Percentiles rank a stretch among this genome's conserved stretches.
These are phyloP conservation scores for Scolopax rusticola DNA, from an alignment of 2,797 vertebrate genomes.

Conservation along the genomic window DNA sequence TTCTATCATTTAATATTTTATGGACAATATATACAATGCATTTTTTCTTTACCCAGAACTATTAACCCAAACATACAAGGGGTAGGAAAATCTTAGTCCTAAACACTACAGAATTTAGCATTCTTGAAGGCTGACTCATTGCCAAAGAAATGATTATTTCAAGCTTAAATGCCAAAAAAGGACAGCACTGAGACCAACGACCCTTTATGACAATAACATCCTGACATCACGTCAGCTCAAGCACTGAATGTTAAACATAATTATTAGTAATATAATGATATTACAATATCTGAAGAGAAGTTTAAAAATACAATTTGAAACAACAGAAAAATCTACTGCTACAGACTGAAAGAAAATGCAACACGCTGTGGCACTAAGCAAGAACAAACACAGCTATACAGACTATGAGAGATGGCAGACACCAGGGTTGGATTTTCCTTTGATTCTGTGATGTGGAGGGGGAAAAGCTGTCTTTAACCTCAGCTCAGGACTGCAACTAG, in stretches of 20 bases:
- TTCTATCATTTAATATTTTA: slow-evolving; percentile 51
- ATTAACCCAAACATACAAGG: slow-evolving; percentile 16
- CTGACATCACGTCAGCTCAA: not conserved
- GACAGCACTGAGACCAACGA: slow-evolving; percentile 28
- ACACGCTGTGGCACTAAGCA: not conserved
- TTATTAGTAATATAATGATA: not conserved
- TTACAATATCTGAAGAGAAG: not conserved
- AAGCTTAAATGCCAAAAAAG: slow-evolving; percentile 44
- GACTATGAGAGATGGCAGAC: not conserved
- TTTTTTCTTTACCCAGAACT: slow-evolving; percentile 7
- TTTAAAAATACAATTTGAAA: not conserved
- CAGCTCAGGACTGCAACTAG: not conserved
- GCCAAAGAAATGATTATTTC: slow-evolving; percentile 36
- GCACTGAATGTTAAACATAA: not conserved
- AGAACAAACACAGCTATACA: not conserved
- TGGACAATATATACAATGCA: not conserved
- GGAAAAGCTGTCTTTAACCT: not conserved
- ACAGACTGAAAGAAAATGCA: not conserved
- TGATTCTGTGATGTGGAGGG: not conserved
- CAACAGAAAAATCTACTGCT: not conserved
- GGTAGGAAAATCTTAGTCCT: slow-evolving; percentile 41
- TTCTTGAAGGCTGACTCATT: slow-evolving; percentile 30
- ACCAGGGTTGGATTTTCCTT: not conserved
- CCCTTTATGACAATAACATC: not conserved
- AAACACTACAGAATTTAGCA: not conserved